Percentiles rank a stretch among this genome's conserved stretches.
These are phyloP conservation scores for Drosophila neocordata DNA, from an alignment of 1,140 invertebrate species.

Conservation along the genomic window DNA sequence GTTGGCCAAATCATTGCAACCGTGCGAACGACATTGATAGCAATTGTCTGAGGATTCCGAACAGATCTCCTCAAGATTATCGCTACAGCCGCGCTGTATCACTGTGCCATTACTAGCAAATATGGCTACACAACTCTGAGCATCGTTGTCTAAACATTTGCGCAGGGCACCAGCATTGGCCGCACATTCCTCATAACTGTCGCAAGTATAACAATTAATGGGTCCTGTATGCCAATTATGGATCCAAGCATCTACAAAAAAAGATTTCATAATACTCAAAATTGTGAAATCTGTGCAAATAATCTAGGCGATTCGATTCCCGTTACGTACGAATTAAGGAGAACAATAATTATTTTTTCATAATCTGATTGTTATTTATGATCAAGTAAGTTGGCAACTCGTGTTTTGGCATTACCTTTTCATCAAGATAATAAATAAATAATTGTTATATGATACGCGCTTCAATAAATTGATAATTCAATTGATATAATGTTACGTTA, in stretches of 20 bases:
- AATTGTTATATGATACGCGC: background rate
- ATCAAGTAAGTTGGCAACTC: background rate
- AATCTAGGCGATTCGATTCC: background rate
- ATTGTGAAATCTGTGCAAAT: background rate
- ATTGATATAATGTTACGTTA: background rate
- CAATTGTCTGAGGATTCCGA: slow-evolving; percentile 24
- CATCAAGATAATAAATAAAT: slow-evolving; percentile 16
- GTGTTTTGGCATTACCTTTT: background rate
- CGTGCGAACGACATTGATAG: slow-evolving; percentile 68
- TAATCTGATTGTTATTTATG: slow-evolving; percentile 5
- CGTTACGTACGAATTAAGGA: background rate
- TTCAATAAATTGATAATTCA: background rate
- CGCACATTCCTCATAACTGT: slow-evolving; percentile 42
- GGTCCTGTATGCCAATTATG: slow-evolving; percentile 66
- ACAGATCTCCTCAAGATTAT: slow-evolving; percentile 41
- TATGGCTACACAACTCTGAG: slow-evolving; percentile 61
- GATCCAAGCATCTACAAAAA: slow-evolving; percentile 42
- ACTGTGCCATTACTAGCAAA: slow-evolving; percentile 55
- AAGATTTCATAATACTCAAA: background rate
- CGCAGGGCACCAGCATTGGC: slow-evolving; percentile 36
- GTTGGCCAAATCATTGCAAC: slow-evolving; percentile 57
- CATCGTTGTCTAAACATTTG: slow-evolving; percentile 56
- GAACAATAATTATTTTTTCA: background rate
- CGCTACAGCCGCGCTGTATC: slow-evolving; percentile 69
- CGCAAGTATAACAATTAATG: slow-evolving; percentile 69